Evolutionary conservation across 2,888 invertebrate genomes (phyloP).

Genomic region (Cynaeus angustus): DNA sequence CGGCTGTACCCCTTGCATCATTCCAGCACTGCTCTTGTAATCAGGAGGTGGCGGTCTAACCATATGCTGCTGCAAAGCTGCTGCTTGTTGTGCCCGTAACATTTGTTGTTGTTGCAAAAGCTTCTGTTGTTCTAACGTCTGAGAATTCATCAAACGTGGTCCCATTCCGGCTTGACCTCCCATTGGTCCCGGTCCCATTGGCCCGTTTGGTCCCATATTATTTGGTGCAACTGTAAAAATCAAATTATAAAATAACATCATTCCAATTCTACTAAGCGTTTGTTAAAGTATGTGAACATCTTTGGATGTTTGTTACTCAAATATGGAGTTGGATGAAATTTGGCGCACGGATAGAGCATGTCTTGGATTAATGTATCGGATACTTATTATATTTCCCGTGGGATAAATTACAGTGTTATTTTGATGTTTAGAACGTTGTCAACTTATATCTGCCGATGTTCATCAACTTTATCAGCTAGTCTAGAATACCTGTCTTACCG

Average conservation of each 20-base stretch:
- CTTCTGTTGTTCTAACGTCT: constrained; percentile 68
- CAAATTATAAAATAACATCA: no score
- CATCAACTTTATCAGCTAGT: no score
- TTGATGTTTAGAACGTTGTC: no score
- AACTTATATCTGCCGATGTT: no score
- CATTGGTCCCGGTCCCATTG: constrained; percentile 56
- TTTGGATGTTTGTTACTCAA: no score
- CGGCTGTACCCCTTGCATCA: constrained; percentile 69
- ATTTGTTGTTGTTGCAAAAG: constrained; percentile 73
- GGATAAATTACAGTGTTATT: no score
- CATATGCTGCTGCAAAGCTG: constrained; percentile 64
- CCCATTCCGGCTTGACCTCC: constrained; percentile 62
- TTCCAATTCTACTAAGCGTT: no score
- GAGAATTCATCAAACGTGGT: constrained; percentile 61
- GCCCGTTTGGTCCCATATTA: constrained; percentile 58
- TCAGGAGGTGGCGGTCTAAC: constrained; percentile 88
- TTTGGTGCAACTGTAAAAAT: constrained; percentile 50
- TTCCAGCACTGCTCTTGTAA: constrained; percentile 82
- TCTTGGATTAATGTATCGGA: no score
- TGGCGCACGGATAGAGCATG: no score
- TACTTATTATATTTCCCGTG: no score
- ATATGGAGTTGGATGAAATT: no score
- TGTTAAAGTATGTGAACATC: no score
- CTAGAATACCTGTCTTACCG: constrained; percentile 55
- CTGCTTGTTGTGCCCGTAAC: constrained; percentile 75